Percentiles rank a stretch among this genome's conserved stretches.
Evolutionary conservation across 2,797 vertebrate species (phyloP).

Genomic region (Astyanax mexicanus): DNA sequence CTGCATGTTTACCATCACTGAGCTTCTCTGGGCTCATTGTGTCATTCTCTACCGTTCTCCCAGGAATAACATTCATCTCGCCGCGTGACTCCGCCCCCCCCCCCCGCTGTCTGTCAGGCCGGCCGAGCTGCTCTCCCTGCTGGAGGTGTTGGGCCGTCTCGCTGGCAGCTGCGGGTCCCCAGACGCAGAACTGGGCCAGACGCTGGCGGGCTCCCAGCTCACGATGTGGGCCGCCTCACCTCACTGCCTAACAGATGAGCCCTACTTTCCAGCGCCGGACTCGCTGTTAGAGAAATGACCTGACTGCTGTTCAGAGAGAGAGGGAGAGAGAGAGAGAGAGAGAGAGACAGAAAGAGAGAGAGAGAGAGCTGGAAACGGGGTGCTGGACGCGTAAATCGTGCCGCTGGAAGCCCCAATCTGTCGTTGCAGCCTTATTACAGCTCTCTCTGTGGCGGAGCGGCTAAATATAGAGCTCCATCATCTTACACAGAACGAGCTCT

Average conservation of each 20-base stretch:
- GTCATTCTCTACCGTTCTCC: background rate
- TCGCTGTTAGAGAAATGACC: slow-evolving; percentile 58
- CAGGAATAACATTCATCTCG: background rate
- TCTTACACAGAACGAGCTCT: slow-evolving; percentile 60
- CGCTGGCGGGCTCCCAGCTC: slow-evolving; percentile 36
- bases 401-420: slow-evolving; percentile 69
- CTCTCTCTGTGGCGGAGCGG: slow-evolving; percentile 64
- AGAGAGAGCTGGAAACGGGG: background rate
- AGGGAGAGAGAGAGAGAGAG: no score
- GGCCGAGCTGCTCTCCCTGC: background rate
- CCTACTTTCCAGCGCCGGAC: slow-evolving; percentile 51
- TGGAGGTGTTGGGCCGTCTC: slow-evolving; percentile 12
- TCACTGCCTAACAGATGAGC: slow-evolving; percentile 55
- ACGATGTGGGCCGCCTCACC: slow-evolving; percentile 34
- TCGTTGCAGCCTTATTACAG: slow-evolving; percentile 76
- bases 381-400: slow-evolving; percentile 39
- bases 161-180: slow-evolving; percentile 44
- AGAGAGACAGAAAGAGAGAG: no score
- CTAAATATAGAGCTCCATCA: slow-evolving; percentile 75
- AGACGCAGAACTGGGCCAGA: slow-evolving; percentile 45
- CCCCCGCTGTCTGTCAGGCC: background rate
- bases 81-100: background rate
- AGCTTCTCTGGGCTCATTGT: background rate
- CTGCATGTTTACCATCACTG: background rate
- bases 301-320: slow-evolving; percentile 23